Evolutionary conservation across 2,113 vertebrate species (phyloP).

Genomic region (Craseonycteris thonglongyai): DNA sequence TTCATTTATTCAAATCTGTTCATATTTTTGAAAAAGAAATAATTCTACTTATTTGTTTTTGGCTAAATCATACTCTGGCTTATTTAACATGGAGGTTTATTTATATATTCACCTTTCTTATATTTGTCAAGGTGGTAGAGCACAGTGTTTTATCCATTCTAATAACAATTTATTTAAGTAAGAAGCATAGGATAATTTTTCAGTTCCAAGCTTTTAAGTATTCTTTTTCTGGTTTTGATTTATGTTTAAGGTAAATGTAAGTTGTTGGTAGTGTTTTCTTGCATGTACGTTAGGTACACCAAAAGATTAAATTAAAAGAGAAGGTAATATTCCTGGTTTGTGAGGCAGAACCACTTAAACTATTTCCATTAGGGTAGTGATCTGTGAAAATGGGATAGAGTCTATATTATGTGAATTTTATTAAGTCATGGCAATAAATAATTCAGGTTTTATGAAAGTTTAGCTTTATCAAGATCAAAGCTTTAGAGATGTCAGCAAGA

Average conservation of each 20-base stretch:
- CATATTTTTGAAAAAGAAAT: neutral
- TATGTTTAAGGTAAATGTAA: conserved; percentile 34
- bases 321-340: neutral
- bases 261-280: neutral
- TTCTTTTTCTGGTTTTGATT: neutral
- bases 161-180: neutral
- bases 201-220: neutral
- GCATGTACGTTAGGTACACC: neutral
- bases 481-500: neutral
- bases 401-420: neutral
- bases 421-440: neutral
- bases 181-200: neutral
- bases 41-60: neutral
- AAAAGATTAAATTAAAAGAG: conserved; percentile 22
- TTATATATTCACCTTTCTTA: neutral
- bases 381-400: neutral
- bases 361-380: neutral
- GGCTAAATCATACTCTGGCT: neutral
- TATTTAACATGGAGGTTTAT: neutral
- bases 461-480: no score
- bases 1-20: neutral
- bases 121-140: conserved; percentile 26
- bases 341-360: conserved; percentile 19
- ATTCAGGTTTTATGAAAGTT: accelerated
- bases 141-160: neutral